Conservation (phyloP, 1,140 invertebrate species). For the Halesus radiatus region DNA sequence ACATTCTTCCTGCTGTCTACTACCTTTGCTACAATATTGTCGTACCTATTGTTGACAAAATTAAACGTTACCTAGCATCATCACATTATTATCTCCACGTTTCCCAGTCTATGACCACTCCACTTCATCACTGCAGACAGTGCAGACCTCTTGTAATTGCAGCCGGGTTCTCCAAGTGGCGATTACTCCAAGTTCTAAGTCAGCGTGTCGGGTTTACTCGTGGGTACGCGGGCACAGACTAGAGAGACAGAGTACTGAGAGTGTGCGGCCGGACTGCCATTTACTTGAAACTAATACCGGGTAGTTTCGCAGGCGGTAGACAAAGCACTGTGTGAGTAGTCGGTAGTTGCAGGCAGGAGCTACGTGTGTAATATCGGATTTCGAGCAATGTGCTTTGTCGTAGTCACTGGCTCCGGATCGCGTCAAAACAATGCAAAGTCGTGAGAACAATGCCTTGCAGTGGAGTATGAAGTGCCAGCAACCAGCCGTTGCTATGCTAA, state of each 20-base stretch:
- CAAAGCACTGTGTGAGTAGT: not conserved
- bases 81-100: not conserved
- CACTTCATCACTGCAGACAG: not conserved
- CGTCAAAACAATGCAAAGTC: not conserved
- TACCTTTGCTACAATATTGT: no score
- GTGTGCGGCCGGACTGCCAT: not conserved
- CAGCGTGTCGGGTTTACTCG: conserved; percentile 5
- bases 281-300: conserved; percentile 13
- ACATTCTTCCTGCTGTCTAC: no score
- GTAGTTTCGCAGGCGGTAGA: not conserved
- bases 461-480: no score
- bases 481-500: no score
- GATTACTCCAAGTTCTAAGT: not conserved
- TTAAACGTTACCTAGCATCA: no score
- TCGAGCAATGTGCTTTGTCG: not conserved
- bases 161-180: not conserved
- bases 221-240: no score
- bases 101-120: not conserved
- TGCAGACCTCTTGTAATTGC: not conserved
- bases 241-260: not conserved
- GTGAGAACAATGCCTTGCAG: not conserved
- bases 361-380: no score
- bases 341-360: no score
- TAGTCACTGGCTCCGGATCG: not conserved
- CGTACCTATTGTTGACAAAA: no score